A percentile compares a stretch with the other conserved stretches of the same genome.
These are phyloP conservation scores for Drosophila pruinosa DNA, from an alignment of 1,140 invertebrate species.

Conservation along the genomic window DNA sequence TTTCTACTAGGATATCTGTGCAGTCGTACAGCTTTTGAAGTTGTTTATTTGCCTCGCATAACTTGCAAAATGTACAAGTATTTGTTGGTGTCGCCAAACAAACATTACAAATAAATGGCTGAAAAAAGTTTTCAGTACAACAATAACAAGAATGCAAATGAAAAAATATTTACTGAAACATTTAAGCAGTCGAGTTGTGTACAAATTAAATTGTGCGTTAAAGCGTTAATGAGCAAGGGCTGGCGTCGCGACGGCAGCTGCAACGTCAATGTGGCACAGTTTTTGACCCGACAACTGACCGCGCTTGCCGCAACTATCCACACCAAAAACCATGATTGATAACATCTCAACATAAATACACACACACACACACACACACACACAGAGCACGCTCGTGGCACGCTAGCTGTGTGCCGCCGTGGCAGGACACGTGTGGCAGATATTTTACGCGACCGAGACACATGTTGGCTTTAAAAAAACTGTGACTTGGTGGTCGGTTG, in stretches of 20 bases:
- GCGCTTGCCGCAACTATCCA: slow-evolving; percentile 74
- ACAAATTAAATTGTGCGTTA: slow-evolving; percentile 64
- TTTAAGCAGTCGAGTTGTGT: slow-evolving; percentile 8
- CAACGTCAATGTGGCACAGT: slow-evolving; percentile 52
- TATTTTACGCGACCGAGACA: slow-evolving; percentile 36
- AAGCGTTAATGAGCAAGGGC: slow-evolving; percentile 60
- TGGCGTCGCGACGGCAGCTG: slow-evolving; percentile 10
- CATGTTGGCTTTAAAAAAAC: neutral
- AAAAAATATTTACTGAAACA: slow-evolving; percentile 8
- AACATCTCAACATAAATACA: slow-evolving; percentile 67
- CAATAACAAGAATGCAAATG: neutral
- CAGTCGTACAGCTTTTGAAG: neutral
- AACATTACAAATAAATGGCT: neutral
- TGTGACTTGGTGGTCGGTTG: neutral
- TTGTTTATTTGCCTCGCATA: neutral
- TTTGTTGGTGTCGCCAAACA: neutral
- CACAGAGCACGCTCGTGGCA: neutral
- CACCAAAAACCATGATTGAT: slow-evolving; percentile 78
- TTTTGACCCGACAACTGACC: slow-evolving; percentile 61
- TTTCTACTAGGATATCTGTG: neutral
- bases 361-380: slow-evolving; percentile 31
- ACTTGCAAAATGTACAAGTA: slow-evolving; percentile 3
- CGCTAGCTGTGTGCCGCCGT: neutral
- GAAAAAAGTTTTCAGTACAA: neutral
- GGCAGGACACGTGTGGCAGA: slow-evolving; percentile 31